phyloP scores from a whole-genome alignment of 2,888 invertebrate genomes.

The Sarcophaga caerulescens region DNA sequence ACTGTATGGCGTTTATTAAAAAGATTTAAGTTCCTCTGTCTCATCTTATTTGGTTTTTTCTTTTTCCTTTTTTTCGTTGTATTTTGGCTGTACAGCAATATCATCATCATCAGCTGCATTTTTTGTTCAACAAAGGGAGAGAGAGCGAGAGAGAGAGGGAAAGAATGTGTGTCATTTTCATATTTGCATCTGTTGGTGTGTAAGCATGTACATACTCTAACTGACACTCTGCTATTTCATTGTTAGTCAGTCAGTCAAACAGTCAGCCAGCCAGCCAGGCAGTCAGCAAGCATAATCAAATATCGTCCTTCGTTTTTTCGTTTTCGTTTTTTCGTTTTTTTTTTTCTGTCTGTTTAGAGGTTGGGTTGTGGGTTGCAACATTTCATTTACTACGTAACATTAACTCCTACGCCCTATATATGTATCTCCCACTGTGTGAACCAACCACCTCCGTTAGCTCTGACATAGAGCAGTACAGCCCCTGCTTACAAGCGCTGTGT shows the following conservation, averaged over 20 bases:
- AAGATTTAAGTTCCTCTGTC: no score
- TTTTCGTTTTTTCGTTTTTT: no score
- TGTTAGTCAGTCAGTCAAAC: conserved; percentile 11
- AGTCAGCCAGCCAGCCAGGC: conserved; percentile 12
- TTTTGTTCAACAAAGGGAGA: no score
- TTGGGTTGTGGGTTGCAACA: conserved; percentile 5
- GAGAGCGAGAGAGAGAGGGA: not conserved
- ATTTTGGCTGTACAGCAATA: no score
- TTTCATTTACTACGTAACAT: not conserved
- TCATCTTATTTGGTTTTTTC: no score
- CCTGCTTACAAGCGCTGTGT: conserved; percentile 47
- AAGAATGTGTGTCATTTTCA: conserved; percentile 51
- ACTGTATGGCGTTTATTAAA: no score
- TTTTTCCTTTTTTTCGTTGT: no score
- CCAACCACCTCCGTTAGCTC: not conserved
- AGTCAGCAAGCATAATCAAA: conserved; percentile 43
- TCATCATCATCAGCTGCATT: no score
- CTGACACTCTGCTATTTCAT: not conserved
- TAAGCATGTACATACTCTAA: conserved; percentile 12
- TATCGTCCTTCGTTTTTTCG: conserved; percentile 46
- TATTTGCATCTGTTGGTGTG: conserved; percentile 53
- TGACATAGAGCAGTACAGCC: not conserved
- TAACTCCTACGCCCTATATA: not conserved
- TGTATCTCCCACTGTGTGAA: not conserved
- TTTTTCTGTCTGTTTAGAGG: no score